Conservation (phyloP, 1,140 invertebrate species). For the Popillia japonica region DNA sequence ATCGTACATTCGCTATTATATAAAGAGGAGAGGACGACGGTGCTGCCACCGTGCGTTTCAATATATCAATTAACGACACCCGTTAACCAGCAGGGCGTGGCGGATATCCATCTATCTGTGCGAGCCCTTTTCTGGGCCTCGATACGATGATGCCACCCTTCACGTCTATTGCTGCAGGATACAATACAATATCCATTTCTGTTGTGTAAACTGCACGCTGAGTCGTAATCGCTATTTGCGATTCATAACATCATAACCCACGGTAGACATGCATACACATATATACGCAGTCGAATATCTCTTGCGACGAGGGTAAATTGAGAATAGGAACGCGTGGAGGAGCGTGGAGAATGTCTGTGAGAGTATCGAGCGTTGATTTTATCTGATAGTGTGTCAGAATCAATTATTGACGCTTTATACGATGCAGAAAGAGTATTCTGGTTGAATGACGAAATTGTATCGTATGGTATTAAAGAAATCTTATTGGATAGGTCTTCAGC, state of each 20-base stretch:
- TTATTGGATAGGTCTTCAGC: neutral
- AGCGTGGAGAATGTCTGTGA: slow-evolving; percentile 24
- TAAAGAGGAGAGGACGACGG: neutral
- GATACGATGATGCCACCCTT: neutral
- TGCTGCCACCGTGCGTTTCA: neutral
- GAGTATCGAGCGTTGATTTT: neutral
- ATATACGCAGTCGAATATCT: too few relatives aligned
- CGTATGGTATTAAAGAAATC: neutral
- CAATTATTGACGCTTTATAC: neutral
- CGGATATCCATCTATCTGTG: slow-evolving; percentile 35
- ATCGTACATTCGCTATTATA: neutral
- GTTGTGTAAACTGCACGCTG: neutral
- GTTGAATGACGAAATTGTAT: neutral
- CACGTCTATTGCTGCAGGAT: neutral
- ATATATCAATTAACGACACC: slow-evolving; percentile 42
- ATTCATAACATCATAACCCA: too few relatives aligned
- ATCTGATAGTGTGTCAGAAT: neutral
- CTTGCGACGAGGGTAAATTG: too few relatives aligned
- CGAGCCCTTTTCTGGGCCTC: slow-evolving; percentile 3
- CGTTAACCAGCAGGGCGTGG: slow-evolving; percentile 40
- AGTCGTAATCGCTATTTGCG: neutral
- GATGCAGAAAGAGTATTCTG: neutral
- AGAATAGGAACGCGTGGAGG: neutral
- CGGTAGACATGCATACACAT: too few relatives aligned
- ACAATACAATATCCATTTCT: neutral